phyloP scores from a whole-genome alignment of 2,888 invertebrate genomes.

The Ectobius pallidus region DNA sequence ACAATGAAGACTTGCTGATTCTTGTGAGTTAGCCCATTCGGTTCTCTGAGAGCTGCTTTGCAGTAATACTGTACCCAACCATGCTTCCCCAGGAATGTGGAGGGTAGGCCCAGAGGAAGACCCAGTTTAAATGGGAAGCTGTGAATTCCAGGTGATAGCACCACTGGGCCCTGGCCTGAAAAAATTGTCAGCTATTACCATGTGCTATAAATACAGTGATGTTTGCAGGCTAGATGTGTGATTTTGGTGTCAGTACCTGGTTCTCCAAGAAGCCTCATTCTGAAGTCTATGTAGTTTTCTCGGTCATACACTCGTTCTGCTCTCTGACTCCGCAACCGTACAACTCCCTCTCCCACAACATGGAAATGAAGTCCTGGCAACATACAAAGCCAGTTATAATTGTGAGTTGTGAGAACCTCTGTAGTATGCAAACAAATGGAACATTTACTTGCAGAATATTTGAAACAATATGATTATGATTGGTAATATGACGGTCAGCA shows the following conservation, averaged over 20 bases:
- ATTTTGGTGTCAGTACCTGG: constrained; percentile 61
- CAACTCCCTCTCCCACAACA: constrained; percentile 93
- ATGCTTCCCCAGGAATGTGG: constrained; percentile 91
- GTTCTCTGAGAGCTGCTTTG: constrained; percentile 86
- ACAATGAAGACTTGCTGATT: constrained; percentile 97
- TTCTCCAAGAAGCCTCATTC: constrained; percentile 91
- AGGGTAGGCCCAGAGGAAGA: constrained; percentile 86
- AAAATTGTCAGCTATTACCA: no score
- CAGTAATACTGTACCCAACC: constrained; percentile 97
- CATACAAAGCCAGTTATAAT: no score
- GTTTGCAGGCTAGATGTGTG: no score
- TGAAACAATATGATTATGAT: no score
- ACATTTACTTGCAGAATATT: no score
- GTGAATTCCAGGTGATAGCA: constrained; percentile 90
- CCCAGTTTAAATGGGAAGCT: constrained; percentile 94
- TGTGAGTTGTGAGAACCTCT: no score
- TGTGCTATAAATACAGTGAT: no score
- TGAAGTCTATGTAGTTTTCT: constrained; percentile 94
- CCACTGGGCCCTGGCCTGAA: constrained; percentile 78
- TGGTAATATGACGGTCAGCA: no score
- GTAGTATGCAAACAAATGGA: no score
- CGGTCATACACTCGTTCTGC: constrained; percentile 88
- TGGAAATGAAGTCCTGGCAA: constrained; percentile 88
- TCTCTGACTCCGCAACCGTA: constrained; percentile 80
- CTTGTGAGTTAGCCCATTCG: constrained; percentile 88